Evolutionary conservation across 1,140 invertebrate genomes (phyloP).

Genomic region (Megathymus violae): DNA sequence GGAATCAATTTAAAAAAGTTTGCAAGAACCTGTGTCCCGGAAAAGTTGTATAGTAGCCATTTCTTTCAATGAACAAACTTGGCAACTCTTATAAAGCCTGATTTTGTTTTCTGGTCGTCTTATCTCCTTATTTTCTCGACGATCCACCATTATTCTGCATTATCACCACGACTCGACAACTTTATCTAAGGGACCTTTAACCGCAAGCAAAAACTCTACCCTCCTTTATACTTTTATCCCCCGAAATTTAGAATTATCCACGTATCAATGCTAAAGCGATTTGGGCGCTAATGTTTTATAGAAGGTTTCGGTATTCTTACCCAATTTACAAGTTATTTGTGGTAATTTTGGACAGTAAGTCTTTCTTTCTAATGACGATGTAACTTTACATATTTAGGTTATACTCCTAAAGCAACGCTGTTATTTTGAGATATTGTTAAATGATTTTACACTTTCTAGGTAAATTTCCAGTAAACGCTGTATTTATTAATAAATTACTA

Average conservation of each 20-base stretch:
- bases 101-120: constrained; percentile 63
- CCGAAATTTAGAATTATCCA: constrained; percentile 46
- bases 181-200: constrained; percentile 59
- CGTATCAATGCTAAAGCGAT: constrained; percentile 41
- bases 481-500: too few species aligned
- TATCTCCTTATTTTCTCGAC: constrained; percentile 69
- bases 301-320: constrained; percentile 13
- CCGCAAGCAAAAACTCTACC: constrained; percentile 54
- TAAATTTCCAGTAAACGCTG: too few species aligned
- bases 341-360: constrained; percentile 9
- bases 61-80: constrained; percentile 75
- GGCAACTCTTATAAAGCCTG: constrained; percentile 64
- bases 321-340: constrained; percentile 20
- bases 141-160: constrained; percentile 71
- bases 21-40: constrained; percentile 52
- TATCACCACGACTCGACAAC: constrained; percentile 66
- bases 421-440: too few species aligned
- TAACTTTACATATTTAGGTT: not conserved
- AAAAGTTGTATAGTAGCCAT: constrained; percentile 52
- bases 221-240: constrained; percentile 40
- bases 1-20: constrained; percentile 67
- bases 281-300: constrained; percentile 40
- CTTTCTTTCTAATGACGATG: constrained; percentile 1
- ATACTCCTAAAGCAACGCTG: too few species aligned
- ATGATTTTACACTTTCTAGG: too few species aligned